These are phyloP conservation scores for Lates calcarifer DNA, from an alignment of 2,113 vertebrate species.

Conservation along the genomic window DNA sequence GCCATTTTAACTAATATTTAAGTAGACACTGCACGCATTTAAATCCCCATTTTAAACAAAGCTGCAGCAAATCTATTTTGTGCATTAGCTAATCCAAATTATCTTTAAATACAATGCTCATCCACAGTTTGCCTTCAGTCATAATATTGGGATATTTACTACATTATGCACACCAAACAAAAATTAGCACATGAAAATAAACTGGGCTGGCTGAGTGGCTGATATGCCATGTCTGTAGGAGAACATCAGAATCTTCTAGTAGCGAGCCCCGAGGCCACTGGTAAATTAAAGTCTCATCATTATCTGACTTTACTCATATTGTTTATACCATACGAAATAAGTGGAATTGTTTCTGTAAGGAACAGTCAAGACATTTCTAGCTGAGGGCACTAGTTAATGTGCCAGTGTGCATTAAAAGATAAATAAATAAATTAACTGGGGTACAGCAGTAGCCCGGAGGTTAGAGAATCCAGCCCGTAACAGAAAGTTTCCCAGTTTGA, in stretches of 20 bases:
- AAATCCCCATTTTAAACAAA: constrained; percentile 45
- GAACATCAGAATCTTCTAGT: constrained; percentile 44
- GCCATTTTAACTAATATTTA: constrained; percentile 15
- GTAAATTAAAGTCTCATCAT: constrained; percentile 61
- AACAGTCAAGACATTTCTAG: constrained; percentile 14
- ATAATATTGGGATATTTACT: constrained; percentile 49
- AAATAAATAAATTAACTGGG: constrained; percentile 33
- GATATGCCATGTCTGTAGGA: constrained; percentile 59
- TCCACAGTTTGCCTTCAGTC: constrained; percentile 52
- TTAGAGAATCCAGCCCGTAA: constrained; percentile 8
- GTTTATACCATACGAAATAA: constrained; percentile 54
- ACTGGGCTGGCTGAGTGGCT: constrained; percentile 41
- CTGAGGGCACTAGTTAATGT: constrained; percentile 52
- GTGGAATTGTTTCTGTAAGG: constrained; percentile 40
- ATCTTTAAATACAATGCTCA: constrained; percentile 47
- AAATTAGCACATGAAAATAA: constrained; percentile 49
- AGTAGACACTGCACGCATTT: constrained; percentile 11
- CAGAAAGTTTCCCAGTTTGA: constrained; percentile 48
- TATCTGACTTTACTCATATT: constrained; percentile 65
- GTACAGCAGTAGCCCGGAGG: constrained; percentile 22
- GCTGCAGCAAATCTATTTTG: constrained; percentile 50
- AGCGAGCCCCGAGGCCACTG: constrained; percentile 27
- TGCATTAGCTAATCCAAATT: constrained; percentile 61
- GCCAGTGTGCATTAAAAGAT: constrained; percentile 29
- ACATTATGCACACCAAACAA: constrained; percentile 55